Conservation (phyloP, 2,888 invertebrate genomes). For the Tanypteryx hageni region DNA sequence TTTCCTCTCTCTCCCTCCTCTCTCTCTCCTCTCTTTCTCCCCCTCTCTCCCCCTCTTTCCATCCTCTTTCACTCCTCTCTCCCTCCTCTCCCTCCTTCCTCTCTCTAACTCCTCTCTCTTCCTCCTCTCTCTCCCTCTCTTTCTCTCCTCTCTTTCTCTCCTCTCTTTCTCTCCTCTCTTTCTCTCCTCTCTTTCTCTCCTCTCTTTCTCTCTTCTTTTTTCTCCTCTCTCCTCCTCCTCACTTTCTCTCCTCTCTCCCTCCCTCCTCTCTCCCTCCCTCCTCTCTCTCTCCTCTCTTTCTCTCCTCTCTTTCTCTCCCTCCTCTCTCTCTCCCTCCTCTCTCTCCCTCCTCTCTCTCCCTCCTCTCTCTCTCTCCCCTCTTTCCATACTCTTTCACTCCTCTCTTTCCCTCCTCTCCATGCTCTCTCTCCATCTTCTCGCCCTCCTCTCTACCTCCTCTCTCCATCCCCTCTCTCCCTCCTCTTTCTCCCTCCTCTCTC, state of each 20-base stretch:
- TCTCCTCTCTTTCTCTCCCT: not conserved
- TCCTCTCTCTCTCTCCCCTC: not conserved
- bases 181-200: not conserved
- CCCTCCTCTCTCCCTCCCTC: not conserved
- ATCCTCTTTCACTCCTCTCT: too few relatives aligned
- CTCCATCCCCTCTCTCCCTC: not conserved
- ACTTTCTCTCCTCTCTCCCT: not conserved
- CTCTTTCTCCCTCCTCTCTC: not conserved
- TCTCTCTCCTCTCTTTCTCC: not conserved
- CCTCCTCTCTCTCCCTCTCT: not conserved
- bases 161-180: too few relatives aligned
- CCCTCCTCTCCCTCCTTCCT: not conserved
- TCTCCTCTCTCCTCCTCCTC: not conserved
- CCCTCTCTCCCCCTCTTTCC: not conserved
- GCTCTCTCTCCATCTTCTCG: not conserved
- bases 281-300: slow-evolving; percentile 1
- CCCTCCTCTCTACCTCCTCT: slow-evolving; percentile 1
- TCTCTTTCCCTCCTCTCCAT: not conserved
- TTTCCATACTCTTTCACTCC: not conserved
- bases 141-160: not conserved
- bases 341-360: too few relatives aligned
- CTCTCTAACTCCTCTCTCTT: not conserved
- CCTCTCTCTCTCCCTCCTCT: not conserved
- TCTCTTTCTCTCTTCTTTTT: not conserved
- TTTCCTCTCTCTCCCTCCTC: not conserved